These are phyloP conservation scores for Apodemia zela DNA, from an alignment of 2,888 invertebrate species.

Conservation along the genomic window DNA sequence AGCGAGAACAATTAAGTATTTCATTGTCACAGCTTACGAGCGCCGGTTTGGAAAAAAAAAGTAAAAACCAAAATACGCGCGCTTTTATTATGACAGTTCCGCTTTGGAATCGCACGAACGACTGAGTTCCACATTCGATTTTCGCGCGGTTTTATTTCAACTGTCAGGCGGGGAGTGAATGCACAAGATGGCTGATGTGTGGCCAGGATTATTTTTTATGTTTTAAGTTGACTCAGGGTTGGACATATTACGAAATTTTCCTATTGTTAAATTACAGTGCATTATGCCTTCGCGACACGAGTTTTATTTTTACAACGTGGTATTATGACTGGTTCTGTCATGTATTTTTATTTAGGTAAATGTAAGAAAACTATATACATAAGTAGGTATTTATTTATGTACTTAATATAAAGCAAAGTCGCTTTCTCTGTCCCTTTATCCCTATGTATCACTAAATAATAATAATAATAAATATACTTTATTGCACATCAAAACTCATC, in stretches of 20 bases:
- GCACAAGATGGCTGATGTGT: slow-evolving; percentile 41
- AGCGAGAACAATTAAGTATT: slow-evolving; percentile 74
- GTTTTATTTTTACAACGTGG: background rate
- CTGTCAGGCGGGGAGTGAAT: slow-evolving; percentile 58
- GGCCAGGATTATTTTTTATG: slow-evolving; percentile 20
- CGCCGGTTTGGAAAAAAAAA: slow-evolving; percentile 43
- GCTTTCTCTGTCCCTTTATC: too few relatives aligned
- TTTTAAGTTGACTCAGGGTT: slow-evolving; percentile 48
- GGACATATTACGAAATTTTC: slow-evolving; percentile 48
- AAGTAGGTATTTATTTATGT: too few relatives aligned
- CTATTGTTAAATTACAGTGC: slow-evolving; percentile 16
- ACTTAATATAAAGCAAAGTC: too few relatives aligned
- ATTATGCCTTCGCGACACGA: background rate
- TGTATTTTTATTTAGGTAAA: too few relatives aligned
- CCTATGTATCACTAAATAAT: too few relatives aligned
- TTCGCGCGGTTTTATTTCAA: slow-evolving; percentile 62
- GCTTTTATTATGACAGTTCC: slow-evolving; percentile 48
- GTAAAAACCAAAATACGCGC: slow-evolving; percentile 47
- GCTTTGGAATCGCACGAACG: slow-evolving; percentile 46
- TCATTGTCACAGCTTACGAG: slow-evolving; percentile 71
- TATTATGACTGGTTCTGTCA: too few relatives aligned
- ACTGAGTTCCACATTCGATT: slow-evolving; percentile 58
- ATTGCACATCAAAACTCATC: too few relatives aligned
- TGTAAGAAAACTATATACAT: too few relatives aligned
- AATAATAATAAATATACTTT: too few relatives aligned